Evolutionary conservation across 2,888 invertebrate species (phyloP).

Genomic region (Hyposoter didymator): DNA sequence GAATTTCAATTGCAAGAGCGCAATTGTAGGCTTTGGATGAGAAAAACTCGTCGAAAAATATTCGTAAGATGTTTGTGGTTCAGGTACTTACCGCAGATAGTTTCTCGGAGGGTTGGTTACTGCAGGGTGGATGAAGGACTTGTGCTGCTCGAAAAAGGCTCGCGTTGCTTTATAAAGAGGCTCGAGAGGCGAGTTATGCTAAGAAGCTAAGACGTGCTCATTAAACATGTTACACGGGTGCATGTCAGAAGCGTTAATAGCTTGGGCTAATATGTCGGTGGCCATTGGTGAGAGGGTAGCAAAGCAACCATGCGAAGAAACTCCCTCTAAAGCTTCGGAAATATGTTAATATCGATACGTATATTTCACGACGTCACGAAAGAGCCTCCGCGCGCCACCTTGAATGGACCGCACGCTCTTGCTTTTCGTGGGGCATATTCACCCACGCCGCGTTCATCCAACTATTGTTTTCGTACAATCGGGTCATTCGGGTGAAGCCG

Average conservation of each 20-base stretch:
- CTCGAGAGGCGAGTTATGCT: slow-evolving; percentile 73
- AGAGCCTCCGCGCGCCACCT: not conserved
- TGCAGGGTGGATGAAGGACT: slow-evolving; percentile 72
- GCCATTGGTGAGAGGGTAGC: slow-evolving; percentile 70
- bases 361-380: slow-evolving; percentile 1
- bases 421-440: slow-evolving; percentile 3
- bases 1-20: not conserved
- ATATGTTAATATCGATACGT: slow-evolving; percentile 41
- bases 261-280: slow-evolving; percentile 70
- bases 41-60: not conserved
- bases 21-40: not conserved
- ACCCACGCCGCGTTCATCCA: slow-evolving; percentile 26
- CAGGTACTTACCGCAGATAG: slow-evolving; percentile 40
- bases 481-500: slow-evolving; percentile 47
- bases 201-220: slow-evolving; percentile 79
- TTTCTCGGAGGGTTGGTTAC: slow-evolving; percentile 63
- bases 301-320: slow-evolving; percentile 70
- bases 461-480: slow-evolving; percentile 39
- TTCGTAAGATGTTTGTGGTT: not conserved
- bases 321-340: slow-evolving; percentile 34
- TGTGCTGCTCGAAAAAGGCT: slow-evolving; percentile 72
- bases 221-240: slow-evolving; percentile 76
- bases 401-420: slow-evolving; percentile 4
- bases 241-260: slow-evolving; percentile 75
- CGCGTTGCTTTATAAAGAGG: slow-evolving; percentile 74